phyloP scores from a whole-genome alignment of 2,797 vertebrate genomes.

The Semotilus atromaculatus region DNA sequence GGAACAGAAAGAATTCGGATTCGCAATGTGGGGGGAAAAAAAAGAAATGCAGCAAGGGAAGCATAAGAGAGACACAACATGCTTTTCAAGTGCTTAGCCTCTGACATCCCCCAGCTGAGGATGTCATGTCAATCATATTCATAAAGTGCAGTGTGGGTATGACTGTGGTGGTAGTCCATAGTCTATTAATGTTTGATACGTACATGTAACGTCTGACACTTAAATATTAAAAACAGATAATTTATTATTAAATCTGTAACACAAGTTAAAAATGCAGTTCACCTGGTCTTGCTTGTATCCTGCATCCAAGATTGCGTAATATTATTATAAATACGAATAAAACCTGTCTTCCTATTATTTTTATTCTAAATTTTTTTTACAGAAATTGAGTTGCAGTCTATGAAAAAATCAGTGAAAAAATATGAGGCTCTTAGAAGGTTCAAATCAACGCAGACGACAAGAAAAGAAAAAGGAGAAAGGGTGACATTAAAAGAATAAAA shows the following conservation, averaged over 20 bases:
- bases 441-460: conserved; percentile 3
- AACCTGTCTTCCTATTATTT: conserved; percentile 10
- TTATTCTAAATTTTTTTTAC: not conserved
- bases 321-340: not conserved
- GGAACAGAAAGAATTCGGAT: not conserved
- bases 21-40: not conserved
- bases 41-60: not conserved
- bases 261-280: conserved; percentile 53
- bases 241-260: conserved; percentile 50
- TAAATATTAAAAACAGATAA: conserved; percentile 55
- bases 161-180: not conserved
- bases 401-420: conserved; percentile 16
- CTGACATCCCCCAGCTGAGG: conserved; percentile 27
- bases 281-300: conserved; percentile 17
- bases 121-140: conserved; percentile 38
- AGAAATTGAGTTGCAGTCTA: not conserved
- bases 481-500: conserved; percentile 23
- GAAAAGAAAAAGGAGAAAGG: not conserved
- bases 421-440: not conserved
- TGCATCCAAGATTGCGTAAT: not conserved
- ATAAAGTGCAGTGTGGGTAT: not conserved
- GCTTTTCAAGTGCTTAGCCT: conserved; percentile 34
- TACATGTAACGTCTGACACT: conserved; percentile 50
- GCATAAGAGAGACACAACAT: conserved; percentile 16
- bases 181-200: conserved; percentile 57